Conservation (phyloP, 1,140 invertebrate species). For the Drosophila sproati region DNA sequence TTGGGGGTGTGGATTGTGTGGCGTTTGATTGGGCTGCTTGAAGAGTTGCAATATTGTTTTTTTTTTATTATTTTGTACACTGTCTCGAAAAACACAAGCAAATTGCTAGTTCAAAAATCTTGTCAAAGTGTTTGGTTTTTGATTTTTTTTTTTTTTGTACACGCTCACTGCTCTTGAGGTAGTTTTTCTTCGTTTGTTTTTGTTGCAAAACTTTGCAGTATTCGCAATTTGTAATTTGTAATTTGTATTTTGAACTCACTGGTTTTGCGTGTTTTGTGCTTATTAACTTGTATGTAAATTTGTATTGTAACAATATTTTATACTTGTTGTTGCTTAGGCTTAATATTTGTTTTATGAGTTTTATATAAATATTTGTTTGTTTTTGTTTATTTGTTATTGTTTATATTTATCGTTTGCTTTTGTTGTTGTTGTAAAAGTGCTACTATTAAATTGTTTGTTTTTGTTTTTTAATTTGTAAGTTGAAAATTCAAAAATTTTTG, state of each 20-base stretch:
- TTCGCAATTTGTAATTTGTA: constrained; percentile 31
- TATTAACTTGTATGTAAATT: constrained; percentile 51
- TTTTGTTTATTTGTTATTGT: constrained; percentile 5
- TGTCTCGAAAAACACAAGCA: too few relatives aligned
- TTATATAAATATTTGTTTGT: constrained; percentile 29
- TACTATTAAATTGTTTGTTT: constrained; percentile 60
- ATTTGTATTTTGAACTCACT: constrained; percentile 76
- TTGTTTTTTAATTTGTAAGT: constrained; percentile 67
- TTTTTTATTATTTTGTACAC: constrained; percentile 59
- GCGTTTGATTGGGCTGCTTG: neutral
- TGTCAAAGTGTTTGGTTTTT: neutral
- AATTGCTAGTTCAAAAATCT: neutral
- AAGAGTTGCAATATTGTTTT: neutral
- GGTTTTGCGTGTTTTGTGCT: constrained; percentile 47
- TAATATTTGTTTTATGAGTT: constrained; percentile 3
- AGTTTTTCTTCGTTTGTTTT: constrained; percentile 54
- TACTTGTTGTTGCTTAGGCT: constrained; percentile 41
- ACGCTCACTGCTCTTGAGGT: constrained; percentile 70
- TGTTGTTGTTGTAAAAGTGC: constrained; percentile 63
- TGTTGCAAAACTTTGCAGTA: neutral
- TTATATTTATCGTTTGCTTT: constrained; percentile 6
- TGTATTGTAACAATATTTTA: constrained; percentile 28
- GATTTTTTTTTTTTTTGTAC: constrained; percentile 52
- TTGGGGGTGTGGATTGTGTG: neutral
- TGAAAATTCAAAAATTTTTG: constrained; percentile 59